phyloP scores from a whole-genome alignment of 2,113 vertebrate genomes.

The Mus pahari region DNA sequence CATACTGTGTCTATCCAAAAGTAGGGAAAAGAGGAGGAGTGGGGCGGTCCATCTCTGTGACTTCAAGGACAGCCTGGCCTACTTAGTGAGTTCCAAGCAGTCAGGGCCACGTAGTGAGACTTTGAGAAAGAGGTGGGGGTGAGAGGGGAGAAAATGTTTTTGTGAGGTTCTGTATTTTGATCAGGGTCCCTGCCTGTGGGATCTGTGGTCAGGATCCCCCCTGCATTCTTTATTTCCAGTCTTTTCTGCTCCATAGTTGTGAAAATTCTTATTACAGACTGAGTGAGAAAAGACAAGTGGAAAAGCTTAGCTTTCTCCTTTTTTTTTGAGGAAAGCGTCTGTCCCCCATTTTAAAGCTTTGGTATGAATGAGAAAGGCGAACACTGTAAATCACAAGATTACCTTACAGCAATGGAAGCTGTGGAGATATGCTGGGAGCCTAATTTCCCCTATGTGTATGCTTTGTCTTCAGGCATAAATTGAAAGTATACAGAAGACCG shows the following conservation, averaged over 20 bases:
- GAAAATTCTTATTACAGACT: background rate
- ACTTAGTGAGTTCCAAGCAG: background rate
- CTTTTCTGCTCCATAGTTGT: background rate
- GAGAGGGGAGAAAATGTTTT: background rate
- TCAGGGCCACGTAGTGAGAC: background rate
- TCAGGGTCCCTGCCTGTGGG: background rate
- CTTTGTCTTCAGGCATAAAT: background rate
- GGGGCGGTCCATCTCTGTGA: background rate
- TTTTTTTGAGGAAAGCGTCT: background rate
- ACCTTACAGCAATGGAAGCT: background rate
- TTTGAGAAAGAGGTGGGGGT: no score
- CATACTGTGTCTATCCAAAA: background rate
- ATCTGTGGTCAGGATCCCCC: background rate
- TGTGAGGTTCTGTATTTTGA: background rate
- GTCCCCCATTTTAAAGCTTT: slow-evolving; percentile 31
- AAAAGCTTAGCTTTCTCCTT: background rate
- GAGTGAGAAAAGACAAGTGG: background rate
- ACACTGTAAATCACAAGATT: background rate
- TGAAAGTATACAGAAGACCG: slow-evolving; percentile 7
- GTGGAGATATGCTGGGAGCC: background rate
- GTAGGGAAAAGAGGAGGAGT: background rate
- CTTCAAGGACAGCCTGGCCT: background rate
- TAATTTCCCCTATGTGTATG: background rate
- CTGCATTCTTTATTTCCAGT: no score
- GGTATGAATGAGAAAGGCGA: background rate